Evolutionary conservation across 2,888 invertebrate genomes (phyloP).

Genomic region (Drosophila mimica): DNA sequence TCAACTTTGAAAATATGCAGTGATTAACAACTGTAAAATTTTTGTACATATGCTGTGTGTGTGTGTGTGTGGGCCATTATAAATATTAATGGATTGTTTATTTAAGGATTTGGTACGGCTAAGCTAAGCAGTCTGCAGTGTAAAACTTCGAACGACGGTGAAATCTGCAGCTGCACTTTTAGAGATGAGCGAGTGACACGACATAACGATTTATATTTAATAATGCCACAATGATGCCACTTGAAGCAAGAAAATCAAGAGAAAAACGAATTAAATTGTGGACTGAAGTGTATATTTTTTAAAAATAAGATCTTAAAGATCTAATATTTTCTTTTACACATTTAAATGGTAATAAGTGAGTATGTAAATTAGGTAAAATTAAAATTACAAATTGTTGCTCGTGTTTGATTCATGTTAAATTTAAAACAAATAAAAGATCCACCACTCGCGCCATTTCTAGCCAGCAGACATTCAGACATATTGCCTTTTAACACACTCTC

Average conservation of each 20-base stretch:
- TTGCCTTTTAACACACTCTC: slow-evolving; percentile 56
- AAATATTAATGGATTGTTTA: slow-evolving; percentile 71
- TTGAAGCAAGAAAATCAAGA: not conserved
- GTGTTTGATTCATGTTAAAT: not conserved
- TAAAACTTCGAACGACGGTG: slow-evolving; percentile 6
- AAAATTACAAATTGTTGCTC: not conserved
- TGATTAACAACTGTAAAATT: slow-evolving; percentile 60
- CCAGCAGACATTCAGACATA: slow-evolving; percentile 26
- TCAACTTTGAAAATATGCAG: slow-evolving; percentile 37
- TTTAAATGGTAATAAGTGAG: not conserved
- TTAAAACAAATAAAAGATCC: not conserved
- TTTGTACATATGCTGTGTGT: slow-evolving; percentile 2
- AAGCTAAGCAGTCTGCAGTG: not conserved
- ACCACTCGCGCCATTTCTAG: slow-evolving; percentile 6
- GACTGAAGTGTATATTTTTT: not conserved
- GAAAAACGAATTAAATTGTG: not conserved
- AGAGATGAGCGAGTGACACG: slow-evolving; percentile 8
- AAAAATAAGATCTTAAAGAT: not conserved
- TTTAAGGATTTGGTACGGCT: slow-evolving; percentile 61
- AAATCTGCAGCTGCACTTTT: slow-evolving; percentile 4
- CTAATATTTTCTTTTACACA: not conserved
- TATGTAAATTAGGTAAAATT: not conserved
- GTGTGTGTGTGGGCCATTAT: slow-evolving; percentile 45
- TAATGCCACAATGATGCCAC: not conserved
- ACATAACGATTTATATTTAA: not conserved